These are phyloP conservation scores for Cepphus grylle DNA, from an alignment of 2,113 vertebrate genomes.

Conservation along the genomic window DNA sequence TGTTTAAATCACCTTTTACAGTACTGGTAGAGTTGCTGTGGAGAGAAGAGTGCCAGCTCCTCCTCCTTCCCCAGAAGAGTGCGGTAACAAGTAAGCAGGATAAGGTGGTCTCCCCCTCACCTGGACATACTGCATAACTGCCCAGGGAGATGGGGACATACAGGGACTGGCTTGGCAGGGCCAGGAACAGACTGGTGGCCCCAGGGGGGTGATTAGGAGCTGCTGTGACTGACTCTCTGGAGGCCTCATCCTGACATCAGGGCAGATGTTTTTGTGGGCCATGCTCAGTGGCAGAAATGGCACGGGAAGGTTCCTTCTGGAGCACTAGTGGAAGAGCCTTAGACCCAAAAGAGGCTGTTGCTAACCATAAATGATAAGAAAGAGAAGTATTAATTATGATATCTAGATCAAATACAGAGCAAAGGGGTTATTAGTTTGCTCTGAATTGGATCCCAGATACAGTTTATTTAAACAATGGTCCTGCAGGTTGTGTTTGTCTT, in stretches of 20 bases:
- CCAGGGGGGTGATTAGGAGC: not conserved
- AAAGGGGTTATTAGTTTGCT: not conserved
- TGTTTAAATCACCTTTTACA: not conserved
- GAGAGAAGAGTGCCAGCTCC: not conserved
- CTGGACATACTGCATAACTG: not conserved
- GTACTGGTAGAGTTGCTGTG: not conserved
- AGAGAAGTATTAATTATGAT: not conserved
- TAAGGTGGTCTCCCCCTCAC: not conserved
- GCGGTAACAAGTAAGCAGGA: not conserved
- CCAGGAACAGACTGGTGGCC: not conserved
- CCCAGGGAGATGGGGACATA: not conserved
- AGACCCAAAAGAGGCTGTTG: not conserved
- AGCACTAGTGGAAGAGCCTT: not conserved
- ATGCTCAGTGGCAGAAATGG: not conserved
- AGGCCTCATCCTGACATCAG: not conserved
- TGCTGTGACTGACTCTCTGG: not conserved
- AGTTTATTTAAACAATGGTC: not conserved
- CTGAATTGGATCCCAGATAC: not conserved
- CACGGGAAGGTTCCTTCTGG: not conserved
- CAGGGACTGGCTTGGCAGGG: not conserved
- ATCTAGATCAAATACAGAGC: not conserved
- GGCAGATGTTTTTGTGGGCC: not conserved
- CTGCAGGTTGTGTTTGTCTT: conserved; percentile 6
- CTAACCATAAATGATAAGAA: not conserved
- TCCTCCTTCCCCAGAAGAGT: not conserved